A percentile compares a stretch with the other conserved stretches of the same genome.
These are phyloP conservation scores for Microcebus griseorufus DNA, from an alignment of 2,113 vertebrate genomes.

Conservation along the genomic window DNA sequence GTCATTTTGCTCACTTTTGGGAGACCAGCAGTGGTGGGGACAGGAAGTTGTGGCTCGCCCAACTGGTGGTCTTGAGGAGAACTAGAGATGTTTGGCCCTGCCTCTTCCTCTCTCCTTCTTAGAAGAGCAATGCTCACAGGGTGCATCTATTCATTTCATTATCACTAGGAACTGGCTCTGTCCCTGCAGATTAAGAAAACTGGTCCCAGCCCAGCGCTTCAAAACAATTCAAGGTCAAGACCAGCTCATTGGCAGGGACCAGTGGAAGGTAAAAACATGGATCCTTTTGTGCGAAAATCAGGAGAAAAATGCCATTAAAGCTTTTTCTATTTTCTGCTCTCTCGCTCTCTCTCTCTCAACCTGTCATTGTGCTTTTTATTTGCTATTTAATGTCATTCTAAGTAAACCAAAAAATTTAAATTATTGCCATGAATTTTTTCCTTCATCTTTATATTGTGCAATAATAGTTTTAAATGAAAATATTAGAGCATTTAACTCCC, in stretches of 20 bases:
- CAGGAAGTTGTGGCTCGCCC: background rate
- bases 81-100: background rate
- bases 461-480: background rate
- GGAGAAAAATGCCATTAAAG: background rate
- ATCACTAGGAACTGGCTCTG: background rate
- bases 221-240: background rate
- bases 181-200: background rate
- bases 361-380: background rate
- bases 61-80: background rate
- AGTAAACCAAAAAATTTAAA: background rate
- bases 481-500: background rate
- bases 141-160: background rate
- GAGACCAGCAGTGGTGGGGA: accelerated
- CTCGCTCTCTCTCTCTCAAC: background rate
- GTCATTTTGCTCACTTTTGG: background rate
- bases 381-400: background rate
- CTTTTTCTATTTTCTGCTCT: background rate
- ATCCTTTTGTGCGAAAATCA: background rate
- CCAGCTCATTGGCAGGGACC: background rate
- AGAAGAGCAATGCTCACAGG: background rate
- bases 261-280: background rate
- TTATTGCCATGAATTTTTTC: background rate
- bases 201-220: background rate
- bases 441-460: background rate
- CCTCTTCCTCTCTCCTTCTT: background rate